These are phyloP conservation scores for Brachyistius frenatus DNA, from an alignment of 2,113 vertebrate species.

Conservation along the genomic window DNA sequence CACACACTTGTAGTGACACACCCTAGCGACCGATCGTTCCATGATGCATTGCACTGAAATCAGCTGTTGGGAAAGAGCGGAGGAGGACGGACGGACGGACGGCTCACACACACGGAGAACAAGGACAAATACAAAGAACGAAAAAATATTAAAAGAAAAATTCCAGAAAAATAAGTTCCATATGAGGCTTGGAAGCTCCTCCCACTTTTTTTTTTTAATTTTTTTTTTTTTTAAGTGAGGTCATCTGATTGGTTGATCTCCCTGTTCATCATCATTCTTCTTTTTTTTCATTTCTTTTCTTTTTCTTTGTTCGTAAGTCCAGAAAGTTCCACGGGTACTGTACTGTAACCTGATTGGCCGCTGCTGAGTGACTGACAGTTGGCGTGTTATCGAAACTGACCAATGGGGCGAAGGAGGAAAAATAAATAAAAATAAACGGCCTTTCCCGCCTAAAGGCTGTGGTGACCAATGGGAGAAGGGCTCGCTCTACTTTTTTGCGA, in stretches of 20 bases:
- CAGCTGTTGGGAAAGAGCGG: conserved; percentile 72
- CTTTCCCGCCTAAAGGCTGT: conserved; percentile 59
- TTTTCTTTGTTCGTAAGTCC: conserved; percentile 81
- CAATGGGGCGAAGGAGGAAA: conserved; percentile 31
- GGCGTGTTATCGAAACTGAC: conserved; percentile 66
- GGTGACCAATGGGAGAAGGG: conserved; percentile 70
- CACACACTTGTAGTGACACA: conserved; percentile 68
- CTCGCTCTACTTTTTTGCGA: conserved; percentile 52
- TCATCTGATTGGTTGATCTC: conserved; percentile 84
- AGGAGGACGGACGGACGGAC: conserved; percentile 19
- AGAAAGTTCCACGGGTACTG: conserved; percentile 81
- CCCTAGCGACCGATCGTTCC: conserved; percentile 84
- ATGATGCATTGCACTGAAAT: conserved; percentile 94
- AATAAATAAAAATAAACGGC: conserved; percentile 21
- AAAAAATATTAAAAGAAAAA: conserved; percentile 43
- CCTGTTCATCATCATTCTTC: conserved; percentile 86
- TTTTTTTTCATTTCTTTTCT: conserved; percentile 32
- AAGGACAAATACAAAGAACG: conserved; percentile 78
- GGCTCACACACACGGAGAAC: conserved; percentile 84
- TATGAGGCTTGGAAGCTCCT: conserved; percentile 84
- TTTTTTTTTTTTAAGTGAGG: conserved; percentile 59
- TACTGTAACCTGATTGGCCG: conserved; percentile 73
- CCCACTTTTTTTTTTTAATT: conserved; percentile 85
- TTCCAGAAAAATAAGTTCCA: conserved; percentile 52
- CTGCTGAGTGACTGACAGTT: conserved; percentile 76